A percentile compares a stretch with the other conserved stretches of the same genome.
These are phyloP conservation scores for Notarius quadriscutis DNA, from an alignment of 2,113 vertebrate genomes.

Conservation along the genomic window DNA sequence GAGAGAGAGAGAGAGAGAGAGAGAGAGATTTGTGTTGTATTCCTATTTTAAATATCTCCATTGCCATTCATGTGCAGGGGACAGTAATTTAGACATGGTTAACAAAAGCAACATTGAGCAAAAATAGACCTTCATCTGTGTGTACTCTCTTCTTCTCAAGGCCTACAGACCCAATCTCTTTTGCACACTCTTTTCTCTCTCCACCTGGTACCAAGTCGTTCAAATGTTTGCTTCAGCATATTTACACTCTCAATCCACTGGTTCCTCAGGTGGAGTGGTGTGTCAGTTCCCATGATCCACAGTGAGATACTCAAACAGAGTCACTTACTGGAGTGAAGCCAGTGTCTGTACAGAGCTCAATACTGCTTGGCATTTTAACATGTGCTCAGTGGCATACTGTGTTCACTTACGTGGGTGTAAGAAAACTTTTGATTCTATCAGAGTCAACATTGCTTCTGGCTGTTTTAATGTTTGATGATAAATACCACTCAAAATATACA, in stretches of 20 bases:
- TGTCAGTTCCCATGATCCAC: conserved; percentile 36
- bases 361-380: conserved; percentile 41
- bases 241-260: conserved; percentile 46
- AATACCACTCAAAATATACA: neutral
- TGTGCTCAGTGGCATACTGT: conserved; percentile 33
- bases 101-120: neutral
- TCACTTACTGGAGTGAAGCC: conserved; percentile 30
- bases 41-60: neutral
- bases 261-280: conserved; percentile 37
- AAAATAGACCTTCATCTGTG: neutral
- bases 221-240: conserved; percentile 37
- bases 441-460: conserved; percentile 21
- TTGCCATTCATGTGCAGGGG: neutral
- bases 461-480: neutral
- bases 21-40: neutral
- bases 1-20: conserved; percentile 4
- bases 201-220: conserved; percentile 41
- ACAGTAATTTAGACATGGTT: neutral
- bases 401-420: conserved; percentile 27
- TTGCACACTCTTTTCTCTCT: neutral
- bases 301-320: conserved; percentile 31
- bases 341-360: conserved; percentile 12
- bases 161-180: neutral
- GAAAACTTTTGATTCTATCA: conserved; percentile 32
- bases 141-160: neutral